These are phyloP conservation scores for Anneissia japonica DNA, from an alignment of 35 echinoderm and acorn worm genomes.

Conservation along the genomic window DNA sequence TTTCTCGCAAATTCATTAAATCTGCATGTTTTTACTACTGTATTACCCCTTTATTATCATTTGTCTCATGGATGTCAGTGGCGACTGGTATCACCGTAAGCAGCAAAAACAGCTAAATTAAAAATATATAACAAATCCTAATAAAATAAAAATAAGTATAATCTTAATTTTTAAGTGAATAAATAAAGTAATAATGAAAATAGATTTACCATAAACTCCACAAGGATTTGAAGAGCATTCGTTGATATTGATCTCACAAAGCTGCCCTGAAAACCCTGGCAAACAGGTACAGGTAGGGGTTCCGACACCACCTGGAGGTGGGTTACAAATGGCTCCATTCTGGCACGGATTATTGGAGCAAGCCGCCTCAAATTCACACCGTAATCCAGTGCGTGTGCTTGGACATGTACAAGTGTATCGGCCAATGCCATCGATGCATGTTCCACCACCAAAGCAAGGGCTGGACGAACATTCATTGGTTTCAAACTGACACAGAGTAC, in stretches of 20 bases:
- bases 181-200: neutral
- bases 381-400: slow-evolving; percentile 36
- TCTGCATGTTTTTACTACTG: neutral
- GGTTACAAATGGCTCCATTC: slow-evolving; percentile 71
- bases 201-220: slow-evolving; percentile 40
- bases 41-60: neutral
- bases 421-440: slow-evolving; percentile 50
- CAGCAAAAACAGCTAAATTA: neutral
- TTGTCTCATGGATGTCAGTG: neutral
- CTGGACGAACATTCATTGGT: slow-evolving; percentile 66
- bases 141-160: neutral
- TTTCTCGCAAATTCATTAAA: neutral
- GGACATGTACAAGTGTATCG: slow-evolving; percentile 52
- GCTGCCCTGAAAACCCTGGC: slow-evolving; percentile 58
- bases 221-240: slow-evolving; percentile 75
- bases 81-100: neutral
- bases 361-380: slow-evolving; percentile 56
- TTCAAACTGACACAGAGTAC: slow-evolving; percentile 29
- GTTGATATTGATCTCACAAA: slow-evolving; percentile 70
- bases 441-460: slow-evolving; percentile 68
- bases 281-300: slow-evolving; percentile 63
- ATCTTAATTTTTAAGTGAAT: neutral
- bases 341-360: slow-evolving; percentile 69
- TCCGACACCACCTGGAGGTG: slow-evolving; percentile 10
- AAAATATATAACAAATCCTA: neutral